These are phyloP conservation scores for Microctenopoma stevenorrisi DNA, from an alignment of 2,797 vertebrate species.

Conservation along the genomic window DNA sequence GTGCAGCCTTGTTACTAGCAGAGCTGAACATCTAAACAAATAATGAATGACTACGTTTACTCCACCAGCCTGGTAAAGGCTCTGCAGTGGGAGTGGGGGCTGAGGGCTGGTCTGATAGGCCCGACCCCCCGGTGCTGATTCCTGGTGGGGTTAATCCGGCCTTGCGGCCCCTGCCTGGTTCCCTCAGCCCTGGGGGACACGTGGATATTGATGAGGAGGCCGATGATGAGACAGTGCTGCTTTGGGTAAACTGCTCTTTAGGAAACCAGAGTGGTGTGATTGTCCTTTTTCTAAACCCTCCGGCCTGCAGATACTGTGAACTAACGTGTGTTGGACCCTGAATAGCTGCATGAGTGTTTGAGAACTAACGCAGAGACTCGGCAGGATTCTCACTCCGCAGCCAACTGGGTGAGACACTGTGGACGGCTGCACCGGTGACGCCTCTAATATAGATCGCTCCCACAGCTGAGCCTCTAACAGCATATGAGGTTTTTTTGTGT, in stretches of 20 bases:
- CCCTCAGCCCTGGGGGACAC: constrained; percentile 49
- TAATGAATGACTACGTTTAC: constrained; percentile 48
- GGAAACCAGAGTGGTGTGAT: constrained; percentile 53
- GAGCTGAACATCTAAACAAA: too few relatives aligned
- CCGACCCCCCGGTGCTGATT: constrained; percentile 46
- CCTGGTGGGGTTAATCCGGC: constrained; percentile 41
- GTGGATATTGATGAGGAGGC: constrained; percentile 68
- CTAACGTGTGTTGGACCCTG: constrained; percentile 29
- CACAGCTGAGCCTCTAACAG: constrained; percentile 39
- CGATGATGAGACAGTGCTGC: constrained; percentile 78
- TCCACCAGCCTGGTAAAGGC: constrained; percentile 56
- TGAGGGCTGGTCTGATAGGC: constrained; percentile 56
- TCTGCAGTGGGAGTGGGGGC: constrained; percentile 27
- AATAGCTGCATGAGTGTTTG: constrained; percentile 37
- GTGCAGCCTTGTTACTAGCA: too few relatives aligned
- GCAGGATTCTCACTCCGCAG: constrained; percentile 11
- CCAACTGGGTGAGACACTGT: constrained; percentile 41
- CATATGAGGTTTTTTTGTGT: constrained; percentile 30
- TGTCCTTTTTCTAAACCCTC: constrained; percentile 38
- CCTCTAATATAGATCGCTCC: constrained; percentile 55
- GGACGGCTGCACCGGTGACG: constrained; percentile 14
- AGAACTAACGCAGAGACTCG: constrained; percentile 48
- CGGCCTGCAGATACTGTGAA: not conserved
- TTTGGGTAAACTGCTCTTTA: constrained; percentile 77
- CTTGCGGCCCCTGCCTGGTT: constrained; percentile 35